Conservation (phyloP, 2,113 vertebrate genomes). For the Maccullochella peelii region DNA sequence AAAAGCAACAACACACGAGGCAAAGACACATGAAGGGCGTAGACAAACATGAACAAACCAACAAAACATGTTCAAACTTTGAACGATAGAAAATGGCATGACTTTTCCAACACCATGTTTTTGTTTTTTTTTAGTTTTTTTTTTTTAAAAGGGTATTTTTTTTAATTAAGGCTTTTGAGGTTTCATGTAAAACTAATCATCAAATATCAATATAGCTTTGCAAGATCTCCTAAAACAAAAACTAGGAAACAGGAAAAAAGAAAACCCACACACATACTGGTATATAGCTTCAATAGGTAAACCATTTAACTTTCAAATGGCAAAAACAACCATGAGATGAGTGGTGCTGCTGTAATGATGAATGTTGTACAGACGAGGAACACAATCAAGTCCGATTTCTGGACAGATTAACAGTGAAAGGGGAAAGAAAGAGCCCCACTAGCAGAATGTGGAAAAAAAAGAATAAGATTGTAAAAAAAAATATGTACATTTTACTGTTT, state of each 20-base stretch:
- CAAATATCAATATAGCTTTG: conserved; percentile 35
- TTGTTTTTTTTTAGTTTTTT: too few species aligned
- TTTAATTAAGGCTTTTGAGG: conserved; percentile 14
- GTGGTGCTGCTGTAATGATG: conserved; percentile 27
- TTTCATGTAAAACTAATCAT: conserved; percentile 50
- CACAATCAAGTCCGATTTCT: conserved; percentile 27
- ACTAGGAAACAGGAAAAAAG: conserved; percentile 15
- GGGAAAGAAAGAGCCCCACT: conserved; percentile 40
- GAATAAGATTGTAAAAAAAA: conserved; percentile 31
- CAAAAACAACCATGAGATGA: conserved; percentile 52
- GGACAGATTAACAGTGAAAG: conserved; percentile 16
- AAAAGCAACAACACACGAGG: conserved; percentile 30
- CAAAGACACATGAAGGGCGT: neutral
- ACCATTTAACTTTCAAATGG: conserved; percentile 25
- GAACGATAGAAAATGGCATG: conserved; percentile 22
- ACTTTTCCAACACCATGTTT: conserved; percentile 17
- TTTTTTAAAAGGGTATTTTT: conserved; percentile 9
- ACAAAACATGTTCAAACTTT: conserved; percentile 12
- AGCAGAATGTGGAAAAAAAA: conserved; percentile 36
- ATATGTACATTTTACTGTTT: conserved; percentile 53
- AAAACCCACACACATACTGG: neutral
- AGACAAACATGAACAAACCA: conserved; percentile 17
- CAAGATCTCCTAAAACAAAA: conserved; percentile 39
- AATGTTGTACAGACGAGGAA: neutral
- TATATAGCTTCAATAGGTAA: conserved; percentile 30